A percentile compares a stretch with the other conserved stretches of the same genome.
Evolutionary conservation across 2,113 vertebrate species (phyloP).

Genomic region (Boleophthalmus pectinirostris): DNA sequence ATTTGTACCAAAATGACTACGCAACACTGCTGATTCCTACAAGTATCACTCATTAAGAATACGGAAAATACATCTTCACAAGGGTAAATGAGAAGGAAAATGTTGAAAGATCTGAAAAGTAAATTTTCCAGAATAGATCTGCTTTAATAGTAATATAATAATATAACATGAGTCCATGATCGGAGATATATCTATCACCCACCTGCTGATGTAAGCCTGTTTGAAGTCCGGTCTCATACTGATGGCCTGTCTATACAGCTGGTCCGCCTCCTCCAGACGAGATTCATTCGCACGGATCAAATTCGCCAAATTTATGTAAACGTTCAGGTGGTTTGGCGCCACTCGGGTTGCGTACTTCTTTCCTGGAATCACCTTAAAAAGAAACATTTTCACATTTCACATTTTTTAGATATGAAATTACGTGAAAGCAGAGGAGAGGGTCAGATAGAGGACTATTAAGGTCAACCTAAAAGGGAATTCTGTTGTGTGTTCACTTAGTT

Average conservation of each 20-base stretch:
- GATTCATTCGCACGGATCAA: conserved; percentile 94
- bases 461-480: too few species aligned
- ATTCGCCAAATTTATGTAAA: conserved; percentile 98
- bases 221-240: conserved; percentile 99
- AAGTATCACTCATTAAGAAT: too few species aligned
- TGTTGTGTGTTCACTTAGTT: too few species aligned
- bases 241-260: conserved; percentile 96
- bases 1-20: too few species aligned
- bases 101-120: too few species aligned
- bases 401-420: background rate
- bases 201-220: conserved; percentile 98
- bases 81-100: too few species aligned
- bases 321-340: conserved; percentile 96
- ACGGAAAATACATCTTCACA: too few species aligned
- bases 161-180: too few species aligned
- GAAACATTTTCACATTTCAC: background rate
- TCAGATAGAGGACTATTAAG: background rate
- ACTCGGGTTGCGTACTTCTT: conserved; percentile 97
- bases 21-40: too few species aligned
- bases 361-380: conserved; percentile 90
- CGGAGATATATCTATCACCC: conserved; percentile 20
- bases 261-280: conserved; percentile 94
- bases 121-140: too few species aligned
- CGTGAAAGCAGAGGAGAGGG: background rate
- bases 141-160: too few species aligned